These are phyloP conservation scores for Nephrocerus scutellatus DNA, from an alignment of 2,888 invertebrate species.

Conservation along the genomic window DNA sequence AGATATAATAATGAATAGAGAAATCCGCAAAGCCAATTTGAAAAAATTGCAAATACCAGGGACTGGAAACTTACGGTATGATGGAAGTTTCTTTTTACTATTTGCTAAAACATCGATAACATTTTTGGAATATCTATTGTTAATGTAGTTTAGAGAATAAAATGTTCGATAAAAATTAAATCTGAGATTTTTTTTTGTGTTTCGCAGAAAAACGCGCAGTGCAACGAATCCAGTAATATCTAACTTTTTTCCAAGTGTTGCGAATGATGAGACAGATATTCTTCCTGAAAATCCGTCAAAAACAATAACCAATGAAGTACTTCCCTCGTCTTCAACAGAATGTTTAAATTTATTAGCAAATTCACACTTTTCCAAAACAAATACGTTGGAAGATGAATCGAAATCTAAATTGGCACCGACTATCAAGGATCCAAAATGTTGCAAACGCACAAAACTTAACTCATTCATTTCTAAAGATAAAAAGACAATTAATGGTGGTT, in stretches of 20 bases:
- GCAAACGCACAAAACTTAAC: constrained; percentile 25
- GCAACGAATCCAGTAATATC: constrained; percentile 23
- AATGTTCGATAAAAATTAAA: constrained; percentile 20
- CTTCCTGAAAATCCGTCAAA: too few relatives aligned
- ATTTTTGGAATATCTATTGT: too few relatives aligned
- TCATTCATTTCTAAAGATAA: constrained; percentile 22
- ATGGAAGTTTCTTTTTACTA: not conserved
- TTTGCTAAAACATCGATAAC: too few relatives aligned
- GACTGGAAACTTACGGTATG: constrained; percentile 32
- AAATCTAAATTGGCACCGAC: too few relatives aligned
- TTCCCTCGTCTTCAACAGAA: not conserved
- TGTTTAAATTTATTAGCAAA: too few relatives aligned
- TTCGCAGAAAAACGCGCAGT: constrained; percentile 28
- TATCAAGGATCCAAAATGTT: not conserved
- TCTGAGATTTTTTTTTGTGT: constrained; percentile 8
- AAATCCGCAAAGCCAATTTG: constrained; percentile 36
- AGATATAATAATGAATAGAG: constrained; percentile 32
- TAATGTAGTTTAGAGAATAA: constrained; percentile 18
- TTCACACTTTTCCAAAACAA: not conserved
- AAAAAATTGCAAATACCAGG: constrained; percentile 35
- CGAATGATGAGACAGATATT: not conserved
- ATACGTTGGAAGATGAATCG: not conserved
- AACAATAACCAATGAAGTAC: too few relatives aligned
- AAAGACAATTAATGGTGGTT: constrained; percentile 2
- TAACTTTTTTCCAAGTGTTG: constrained; percentile 26